phyloP scores from a whole-genome alignment of 2,888 invertebrate species.

The Spilosoma lubricipeda region DNA sequence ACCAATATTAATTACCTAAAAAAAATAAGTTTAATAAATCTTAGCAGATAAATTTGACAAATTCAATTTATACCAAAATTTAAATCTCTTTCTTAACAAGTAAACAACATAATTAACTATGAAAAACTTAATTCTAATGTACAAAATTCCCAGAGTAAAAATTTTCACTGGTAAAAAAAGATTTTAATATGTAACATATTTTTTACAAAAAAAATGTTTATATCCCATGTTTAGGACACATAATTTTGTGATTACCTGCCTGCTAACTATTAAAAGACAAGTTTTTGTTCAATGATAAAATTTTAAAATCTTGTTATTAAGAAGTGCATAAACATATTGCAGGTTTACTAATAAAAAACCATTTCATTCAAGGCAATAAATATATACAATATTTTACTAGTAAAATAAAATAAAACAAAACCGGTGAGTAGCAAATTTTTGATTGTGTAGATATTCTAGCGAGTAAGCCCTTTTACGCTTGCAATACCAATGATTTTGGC shows the following conservation, averaged over 20 bases:
- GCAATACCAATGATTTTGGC: conserved; percentile 31
- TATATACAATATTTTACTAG: neutral
- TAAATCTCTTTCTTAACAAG: neutral
- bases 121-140: neutral
- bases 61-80: neutral
- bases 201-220: neutral
- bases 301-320: neutral
- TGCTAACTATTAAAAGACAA: neutral
- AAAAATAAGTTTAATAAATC: neutral
- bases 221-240: neutral
- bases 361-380: neutral
- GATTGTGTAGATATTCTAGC: neutral
- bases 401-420: neutral
- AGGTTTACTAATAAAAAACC: neutral
- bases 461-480: conserved; percentile 10
- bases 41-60: neutral
- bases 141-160: neutral
- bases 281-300: neutral
- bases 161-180: neutral
- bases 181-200: no score
- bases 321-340: neutral
- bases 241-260: neutral
- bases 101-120: neutral
- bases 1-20: neutral
- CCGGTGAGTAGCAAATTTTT: neutral